Percentiles rank a stretch among this genome's conserved stretches.
These are phyloP conservation scores for Biston betularia DNA, from an alignment of 2,888 invertebrate genomes.

Conservation along the genomic window DNA sequence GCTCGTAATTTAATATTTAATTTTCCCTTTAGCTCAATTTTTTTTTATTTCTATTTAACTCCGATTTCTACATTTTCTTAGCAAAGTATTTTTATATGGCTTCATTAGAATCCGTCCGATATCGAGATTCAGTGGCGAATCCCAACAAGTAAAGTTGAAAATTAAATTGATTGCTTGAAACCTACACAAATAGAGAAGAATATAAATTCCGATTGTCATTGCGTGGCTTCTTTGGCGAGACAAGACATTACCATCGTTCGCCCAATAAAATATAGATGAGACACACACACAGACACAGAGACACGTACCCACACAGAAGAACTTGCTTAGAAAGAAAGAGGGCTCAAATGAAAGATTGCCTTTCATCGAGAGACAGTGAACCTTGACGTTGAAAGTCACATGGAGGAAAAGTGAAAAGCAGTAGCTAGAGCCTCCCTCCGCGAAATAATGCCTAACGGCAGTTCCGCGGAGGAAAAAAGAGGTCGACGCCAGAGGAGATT, in stretches of 20 bases:
- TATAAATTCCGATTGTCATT: constrained; percentile 4
- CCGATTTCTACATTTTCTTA: neutral
- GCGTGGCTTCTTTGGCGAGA: neutral
- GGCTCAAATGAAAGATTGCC: no score
- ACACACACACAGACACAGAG: no score
- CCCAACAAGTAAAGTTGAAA: constrained; percentile 5
- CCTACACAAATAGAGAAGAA: neutral
- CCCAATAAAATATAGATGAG: neutral
- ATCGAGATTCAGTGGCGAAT: constrained; percentile 11
- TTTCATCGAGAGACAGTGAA: no score
- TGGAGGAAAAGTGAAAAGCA: no score
- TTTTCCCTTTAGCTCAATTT: neutral
- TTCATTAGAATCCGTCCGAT: constrained; percentile 7
- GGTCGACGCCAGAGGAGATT: no score
- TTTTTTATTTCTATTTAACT: neutral
- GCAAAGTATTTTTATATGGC: neutral
- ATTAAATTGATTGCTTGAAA: constrained; percentile 23
- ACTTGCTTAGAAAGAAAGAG: no score
- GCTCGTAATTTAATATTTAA: neutral
- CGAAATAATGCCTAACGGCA: no score
- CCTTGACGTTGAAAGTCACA: no score
- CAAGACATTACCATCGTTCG: neutral
- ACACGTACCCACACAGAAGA: no score
- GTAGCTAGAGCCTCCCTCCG: no score
- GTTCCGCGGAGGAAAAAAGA: no score